Conservation (phyloP, 2,888 invertebrate genomes). For the Vannuccia rotundouncinata region DNA sequence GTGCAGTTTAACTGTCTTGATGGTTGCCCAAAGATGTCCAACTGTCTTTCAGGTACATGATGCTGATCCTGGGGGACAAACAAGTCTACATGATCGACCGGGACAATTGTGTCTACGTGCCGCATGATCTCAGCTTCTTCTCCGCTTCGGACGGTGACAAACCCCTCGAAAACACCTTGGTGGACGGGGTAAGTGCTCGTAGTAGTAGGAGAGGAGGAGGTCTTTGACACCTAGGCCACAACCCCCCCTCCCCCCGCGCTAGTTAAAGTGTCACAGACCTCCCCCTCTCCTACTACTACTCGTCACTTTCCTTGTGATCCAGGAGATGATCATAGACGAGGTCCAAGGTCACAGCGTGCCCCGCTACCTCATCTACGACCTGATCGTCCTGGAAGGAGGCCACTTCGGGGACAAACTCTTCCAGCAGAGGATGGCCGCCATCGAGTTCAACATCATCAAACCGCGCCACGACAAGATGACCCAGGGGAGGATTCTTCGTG, state of each 20-base stretch:
- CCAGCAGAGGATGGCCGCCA: slow-evolving; percentile 60
- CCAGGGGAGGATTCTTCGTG: slow-evolving; percentile 68
- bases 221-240: no score
- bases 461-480: slow-evolving; percentile 69
- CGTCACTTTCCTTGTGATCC: not conserved
- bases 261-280: no score
- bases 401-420: slow-evolving; percentile 1
- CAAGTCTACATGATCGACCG: slow-evolving; percentile 89
- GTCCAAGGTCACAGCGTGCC: slow-evolving; percentile 66
- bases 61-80: slow-evolving; percentile 78
- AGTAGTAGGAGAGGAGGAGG: no score
- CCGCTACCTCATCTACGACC: slow-evolving; percentile 84
- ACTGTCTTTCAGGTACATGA: slow-evolving; percentile 82
- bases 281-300: not conserved
- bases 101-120: slow-evolving; percentile 80
- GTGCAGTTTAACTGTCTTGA: no score
- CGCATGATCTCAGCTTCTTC: slow-evolving; percentile 50
- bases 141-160: slow-evolving; percentile 64
- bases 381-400: slow-evolving; percentile 67
- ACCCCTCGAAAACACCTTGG: slow-evolving; percentile 71
- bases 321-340: slow-evolving; percentile 95
- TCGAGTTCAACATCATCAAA: slow-evolving; percentile 62
- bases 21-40: no score
- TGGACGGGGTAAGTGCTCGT: slow-evolving; percentile 87
- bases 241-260: no score